Percentiles rank a stretch among this genome's conserved stretches.
Evolutionary conservation across 1,140 invertebrate species (phyloP).

Genomic region (Anthonomus grandis): DNA sequence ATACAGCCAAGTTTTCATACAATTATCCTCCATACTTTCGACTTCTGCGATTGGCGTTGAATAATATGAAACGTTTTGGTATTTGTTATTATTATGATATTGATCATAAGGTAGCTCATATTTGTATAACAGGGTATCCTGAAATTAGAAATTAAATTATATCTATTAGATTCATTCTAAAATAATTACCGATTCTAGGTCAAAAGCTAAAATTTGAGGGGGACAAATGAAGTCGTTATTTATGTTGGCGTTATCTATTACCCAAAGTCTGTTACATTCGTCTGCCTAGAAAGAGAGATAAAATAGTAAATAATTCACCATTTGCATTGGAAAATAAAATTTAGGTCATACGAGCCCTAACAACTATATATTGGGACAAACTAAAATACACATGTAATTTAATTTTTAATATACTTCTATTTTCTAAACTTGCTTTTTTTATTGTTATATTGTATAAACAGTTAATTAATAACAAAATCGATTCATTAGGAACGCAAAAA

Average conservation of each 20-base stretch:
- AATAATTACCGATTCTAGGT: slow-evolving; percentile 3
- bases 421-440: too few species aligned
- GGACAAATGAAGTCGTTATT: neutral
- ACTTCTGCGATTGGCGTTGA: slow-evolving; percentile 57
- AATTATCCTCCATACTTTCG: slow-evolving; percentile 51
- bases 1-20: slow-evolving; percentile 65
- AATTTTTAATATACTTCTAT: too few species aligned
- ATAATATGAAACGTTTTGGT: slow-evolving; percentile 47
- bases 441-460: too few species aligned
- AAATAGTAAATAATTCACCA: too few species aligned
- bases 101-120: slow-evolving; percentile 55
- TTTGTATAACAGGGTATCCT: slow-evolving; percentile 51
- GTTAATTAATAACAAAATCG: too few species aligned
- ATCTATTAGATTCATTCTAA: neutral
- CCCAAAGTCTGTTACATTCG: slow-evolving; percentile 12
- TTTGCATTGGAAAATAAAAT: too few species aligned
- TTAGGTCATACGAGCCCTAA: too few species aligned
- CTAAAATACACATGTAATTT: too few species aligned
- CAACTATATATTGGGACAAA: too few species aligned
- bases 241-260: neutral
- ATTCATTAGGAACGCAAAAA: too few species aligned
- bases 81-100: too few species aligned
- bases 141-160: slow-evolving; percentile 13
- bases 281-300: slow-evolving; percentile 1
- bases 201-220: slow-evolving; percentile 9